These are phyloP conservation scores for Gallinago media DNA, from an alignment of 2,113 vertebrate species.

Conservation along the genomic window DNA sequence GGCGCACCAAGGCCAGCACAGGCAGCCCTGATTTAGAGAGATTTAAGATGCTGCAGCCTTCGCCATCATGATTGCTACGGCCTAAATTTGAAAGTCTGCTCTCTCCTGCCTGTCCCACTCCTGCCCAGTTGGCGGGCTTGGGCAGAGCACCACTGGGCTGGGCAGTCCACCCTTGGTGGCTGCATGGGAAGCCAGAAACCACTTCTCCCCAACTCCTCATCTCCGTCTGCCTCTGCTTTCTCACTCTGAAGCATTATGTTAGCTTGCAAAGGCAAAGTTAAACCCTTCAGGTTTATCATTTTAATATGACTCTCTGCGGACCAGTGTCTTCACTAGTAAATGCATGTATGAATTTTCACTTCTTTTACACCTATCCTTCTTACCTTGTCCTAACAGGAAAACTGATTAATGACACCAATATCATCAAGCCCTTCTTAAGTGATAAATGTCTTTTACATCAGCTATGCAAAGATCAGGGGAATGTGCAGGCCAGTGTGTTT, in stretches of 20 bases:
- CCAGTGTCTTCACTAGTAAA: neutral
- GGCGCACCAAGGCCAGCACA: neutral
- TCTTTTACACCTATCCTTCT: neutral
- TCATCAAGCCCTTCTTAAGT: neutral
- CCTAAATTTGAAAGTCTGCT: neutral
- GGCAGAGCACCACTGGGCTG: neutral
- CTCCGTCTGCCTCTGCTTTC: neutral
- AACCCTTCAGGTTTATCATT: neutral
- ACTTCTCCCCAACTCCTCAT: neutral
- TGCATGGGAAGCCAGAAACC: neutral
- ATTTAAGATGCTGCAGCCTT: neutral
- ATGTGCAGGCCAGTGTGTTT: neutral
- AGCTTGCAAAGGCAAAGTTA: neutral
- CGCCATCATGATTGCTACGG: neutral
- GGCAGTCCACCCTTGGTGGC: neutral
- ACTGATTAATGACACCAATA: neutral
- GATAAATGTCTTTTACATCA: neutral
- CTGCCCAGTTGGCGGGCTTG: neutral
- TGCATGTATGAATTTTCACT: neutral
- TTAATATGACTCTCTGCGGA: neutral
- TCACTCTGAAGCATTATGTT: rapidly evolving
- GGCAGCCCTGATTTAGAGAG: neutral
- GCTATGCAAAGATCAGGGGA: neutral
- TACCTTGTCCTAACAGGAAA: neutral
- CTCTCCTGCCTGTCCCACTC: neutral